Percentiles rank a stretch among this genome's conserved stretches.
phyloP scores from a whole-genome alignment of 2,888 invertebrate genomes.

The Diarsia dahlii region DNA sequence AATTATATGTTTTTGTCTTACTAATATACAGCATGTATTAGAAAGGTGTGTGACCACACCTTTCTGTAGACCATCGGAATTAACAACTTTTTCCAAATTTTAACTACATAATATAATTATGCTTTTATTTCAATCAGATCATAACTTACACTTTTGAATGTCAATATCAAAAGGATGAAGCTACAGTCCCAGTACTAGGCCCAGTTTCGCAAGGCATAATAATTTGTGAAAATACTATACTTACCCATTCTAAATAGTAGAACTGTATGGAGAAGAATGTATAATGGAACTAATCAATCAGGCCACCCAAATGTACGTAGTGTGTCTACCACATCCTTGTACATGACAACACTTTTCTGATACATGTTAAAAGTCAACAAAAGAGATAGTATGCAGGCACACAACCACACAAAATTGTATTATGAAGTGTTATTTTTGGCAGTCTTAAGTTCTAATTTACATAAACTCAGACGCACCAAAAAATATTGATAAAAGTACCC shows the following conservation, averaged over 20 bases:
- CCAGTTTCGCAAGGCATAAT: not conserved
- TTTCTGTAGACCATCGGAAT: not conserved
- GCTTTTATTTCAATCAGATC: not conserved
- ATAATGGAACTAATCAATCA: not conserved
- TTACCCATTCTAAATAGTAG: not conserved
- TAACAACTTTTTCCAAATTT: not conserved
- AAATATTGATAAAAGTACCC: not conserved
- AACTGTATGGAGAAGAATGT: not conserved
- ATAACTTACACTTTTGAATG: not conserved
- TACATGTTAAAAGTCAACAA: constrained; percentile 20
- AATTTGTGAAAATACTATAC: too few species aligned
- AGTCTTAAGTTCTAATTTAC: not conserved
- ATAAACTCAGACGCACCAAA: not conserved
- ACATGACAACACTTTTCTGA: not conserved
- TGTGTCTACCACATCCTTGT: not conserved
- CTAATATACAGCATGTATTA: not conserved
- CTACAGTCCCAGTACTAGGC: not conserved
- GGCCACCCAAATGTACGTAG: not conserved
- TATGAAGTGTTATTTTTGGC: not conserved
- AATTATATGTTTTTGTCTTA: not conserved
- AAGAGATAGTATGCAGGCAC: constrained; percentile 14
- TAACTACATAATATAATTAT: not conserved
- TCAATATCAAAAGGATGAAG: not conserved
- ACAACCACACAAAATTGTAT: not conserved
- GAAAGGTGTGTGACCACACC: not conserved